These are phyloP conservation scores for Chitala chitala DNA, from an alignment of 2,113 vertebrate species.

Conservation along the genomic window DNA sequence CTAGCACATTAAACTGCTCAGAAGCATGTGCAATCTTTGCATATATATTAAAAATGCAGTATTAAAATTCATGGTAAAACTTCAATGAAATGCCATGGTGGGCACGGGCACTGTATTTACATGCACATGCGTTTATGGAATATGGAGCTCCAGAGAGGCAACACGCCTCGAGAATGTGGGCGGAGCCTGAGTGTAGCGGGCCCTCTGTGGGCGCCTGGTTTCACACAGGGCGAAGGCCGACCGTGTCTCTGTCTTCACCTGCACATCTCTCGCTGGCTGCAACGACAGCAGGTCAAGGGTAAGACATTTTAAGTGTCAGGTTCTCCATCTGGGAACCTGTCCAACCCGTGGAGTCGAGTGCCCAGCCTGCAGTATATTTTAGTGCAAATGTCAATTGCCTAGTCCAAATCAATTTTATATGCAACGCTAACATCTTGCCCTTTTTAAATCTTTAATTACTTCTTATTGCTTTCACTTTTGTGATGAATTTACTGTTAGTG, in stretches of 20 bases:
- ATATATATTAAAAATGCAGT: constrained; percentile 50
- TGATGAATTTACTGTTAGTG: not conserved
- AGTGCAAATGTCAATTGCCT: not conserved
- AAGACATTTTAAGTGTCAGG: not conserved
- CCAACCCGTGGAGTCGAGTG: not conserved
- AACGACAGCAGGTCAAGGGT: too few species aligned
- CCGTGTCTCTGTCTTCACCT: too few species aligned
- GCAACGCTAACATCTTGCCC: not conserved
- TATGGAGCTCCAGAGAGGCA: not conserved
- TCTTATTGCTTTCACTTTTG: not conserved
- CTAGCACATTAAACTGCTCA: constrained; percentile 38
- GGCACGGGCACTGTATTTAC: constrained; percentile 35
- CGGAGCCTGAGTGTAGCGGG: too few species aligned
- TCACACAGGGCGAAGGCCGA: constrained; percentile 6
- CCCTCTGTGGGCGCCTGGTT: too few species aligned
- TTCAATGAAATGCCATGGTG: constrained; percentile 54
- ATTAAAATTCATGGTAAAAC: constrained; percentile 67
- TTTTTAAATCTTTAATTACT: not conserved
- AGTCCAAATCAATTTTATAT: not conserved
- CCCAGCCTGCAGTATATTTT: not conserved
- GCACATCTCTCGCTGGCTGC: too few species aligned
- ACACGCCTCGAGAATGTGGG: not conserved
- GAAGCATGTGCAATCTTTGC: constrained; percentile 39
- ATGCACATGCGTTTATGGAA: constrained; percentile 16
- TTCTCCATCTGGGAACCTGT: not conserved